Evolutionary conservation across 2,797 vertebrate species (phyloP).

Genomic region (Novumbra hubbsi): DNA sequence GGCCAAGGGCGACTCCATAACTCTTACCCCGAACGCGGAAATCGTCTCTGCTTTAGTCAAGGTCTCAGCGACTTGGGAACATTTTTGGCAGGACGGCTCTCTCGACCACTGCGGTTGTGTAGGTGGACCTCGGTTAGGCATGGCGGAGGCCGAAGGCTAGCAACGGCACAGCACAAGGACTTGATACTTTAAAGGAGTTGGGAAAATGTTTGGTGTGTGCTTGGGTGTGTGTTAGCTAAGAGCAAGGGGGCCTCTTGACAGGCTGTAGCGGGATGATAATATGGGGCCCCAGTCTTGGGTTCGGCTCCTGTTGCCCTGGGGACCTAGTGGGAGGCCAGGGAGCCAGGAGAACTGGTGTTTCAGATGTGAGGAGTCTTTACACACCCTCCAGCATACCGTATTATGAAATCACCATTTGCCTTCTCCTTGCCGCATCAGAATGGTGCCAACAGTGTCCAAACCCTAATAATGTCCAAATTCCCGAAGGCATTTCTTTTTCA

Average conservation of each 20-base stretch:
- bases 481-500: not conserved
- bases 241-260: slow-evolving; percentile 10
- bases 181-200: not conserved
- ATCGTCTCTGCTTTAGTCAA: slow-evolving; percentile 37
- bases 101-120: not conserved
- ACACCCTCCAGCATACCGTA: not conserved
- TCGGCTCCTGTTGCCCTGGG: slow-evolving; percentile 29
- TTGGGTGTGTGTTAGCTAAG: not conserved
- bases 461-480: not conserved
- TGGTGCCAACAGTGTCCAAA: not conserved
- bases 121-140: slow-evolving; percentile 5
- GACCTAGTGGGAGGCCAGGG: slow-evolving; percentile 44
- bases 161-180: not conserved
- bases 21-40: slow-evolving; percentile 14
- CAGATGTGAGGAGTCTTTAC: slow-evolving; percentile 6
- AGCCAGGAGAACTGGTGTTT: slow-evolving; percentile 22
- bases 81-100: slow-evolving; percentile 41
- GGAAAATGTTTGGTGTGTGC: not conserved
- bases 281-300: slow-evolving; percentile 3
- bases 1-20: slow-evolving; percentile 31
- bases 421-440: not conserved
- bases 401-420: not conserved
- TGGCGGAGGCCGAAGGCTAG: not conserved
- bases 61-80: slow-evolving; percentile 39
- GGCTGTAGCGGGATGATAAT: slow-evolving; percentile 41